Conservation (phyloP, 1,140 invertebrate genomes). For the Pogonus chalceus region DNA sequence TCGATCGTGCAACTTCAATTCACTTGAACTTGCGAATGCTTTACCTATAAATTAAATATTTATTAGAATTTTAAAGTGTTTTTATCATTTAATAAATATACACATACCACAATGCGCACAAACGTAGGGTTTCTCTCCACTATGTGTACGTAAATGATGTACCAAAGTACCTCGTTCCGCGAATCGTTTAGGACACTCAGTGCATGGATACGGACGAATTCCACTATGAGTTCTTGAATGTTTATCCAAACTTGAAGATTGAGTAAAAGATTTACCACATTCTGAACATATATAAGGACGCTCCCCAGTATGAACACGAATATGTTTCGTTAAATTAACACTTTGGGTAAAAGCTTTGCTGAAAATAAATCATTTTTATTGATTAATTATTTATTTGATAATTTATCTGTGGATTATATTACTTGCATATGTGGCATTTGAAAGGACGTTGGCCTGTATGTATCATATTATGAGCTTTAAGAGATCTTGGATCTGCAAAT, state of each 20-base stretch:
- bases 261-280: slow-evolving; percentile 47
- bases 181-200: slow-evolving; percentile 37
- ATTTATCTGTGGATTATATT: slow-evolving; percentile 18
- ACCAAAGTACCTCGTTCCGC: slow-evolving; percentile 11
- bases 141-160: slow-evolving; percentile 14
- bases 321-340: slow-evolving; percentile 19
- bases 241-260: slow-evolving; percentile 19
- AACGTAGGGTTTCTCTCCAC: slow-evolving; percentile 14
- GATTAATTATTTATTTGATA: slow-evolving; percentile 8
- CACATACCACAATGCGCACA: slow-evolving; percentile 12
- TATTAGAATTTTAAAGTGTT: too few species aligned
- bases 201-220: slow-evolving; percentile 58
- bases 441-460: slow-evolving; percentile 47
- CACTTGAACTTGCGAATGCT: slow-evolving; percentile 12
- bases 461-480: slow-evolving; percentile 44
- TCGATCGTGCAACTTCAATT: slow-evolving; percentile 41
- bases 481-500: slow-evolving; percentile 41
- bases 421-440: slow-evolving; percentile 45
- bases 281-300: slow-evolving; percentile 59
- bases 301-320: slow-evolving; percentile 39
- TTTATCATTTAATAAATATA: too few species aligned
- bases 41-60: too few species aligned
- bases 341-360: slow-evolving; percentile 18
- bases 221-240: slow-evolving; percentile 68
- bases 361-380: slow-evolving; percentile 8